Conservation (phyloP, 1,140 invertebrate species). For the Drosophila yakuba region DNA sequence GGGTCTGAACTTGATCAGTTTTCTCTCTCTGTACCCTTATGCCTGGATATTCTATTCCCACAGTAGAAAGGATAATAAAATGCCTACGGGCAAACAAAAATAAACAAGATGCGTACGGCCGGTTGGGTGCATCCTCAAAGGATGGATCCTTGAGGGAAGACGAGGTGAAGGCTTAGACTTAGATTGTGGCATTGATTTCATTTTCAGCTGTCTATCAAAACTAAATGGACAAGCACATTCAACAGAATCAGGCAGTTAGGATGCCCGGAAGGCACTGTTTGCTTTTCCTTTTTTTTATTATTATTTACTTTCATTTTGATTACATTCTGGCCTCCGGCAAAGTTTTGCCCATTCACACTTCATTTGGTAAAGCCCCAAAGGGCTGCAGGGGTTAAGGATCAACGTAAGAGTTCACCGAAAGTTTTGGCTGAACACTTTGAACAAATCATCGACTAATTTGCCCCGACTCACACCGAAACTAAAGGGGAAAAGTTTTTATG, state of each 20-base stretch:
- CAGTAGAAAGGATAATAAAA: conserved; percentile 74
- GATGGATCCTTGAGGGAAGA: conserved; percentile 42
- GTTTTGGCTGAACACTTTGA: conserved; percentile 15
- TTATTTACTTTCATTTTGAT: conserved; percentile 78
- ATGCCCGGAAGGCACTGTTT: conserved; percentile 20
- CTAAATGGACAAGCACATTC: conserved; percentile 55
- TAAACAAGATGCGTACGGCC: conserved; percentile 67
- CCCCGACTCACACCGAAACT: conserved; percentile 17
- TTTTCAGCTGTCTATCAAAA: conserved; percentile 45
- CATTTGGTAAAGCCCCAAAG: conserved; percentile 45
- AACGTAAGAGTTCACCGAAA: conserved; percentile 8
- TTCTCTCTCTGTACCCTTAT: conserved; percentile 7
- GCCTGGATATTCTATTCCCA: conserved; percentile 48
- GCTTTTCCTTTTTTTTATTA: conserved; percentile 58
- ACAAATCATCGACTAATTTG: conserved; percentile 68
- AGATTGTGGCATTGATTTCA: conserved; percentile 76
- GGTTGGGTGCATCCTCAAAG: conserved; percentile 58
- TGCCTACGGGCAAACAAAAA: conserved; percentile 55
- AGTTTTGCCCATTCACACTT: conserved; percentile 66
- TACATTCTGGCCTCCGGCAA: conserved; percentile 58
- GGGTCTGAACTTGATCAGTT: too few relatives aligned
- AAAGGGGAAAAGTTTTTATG: conserved; percentile 38
- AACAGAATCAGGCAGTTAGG: conserved; percentile 58
- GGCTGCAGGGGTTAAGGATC: conserved; percentile 19
- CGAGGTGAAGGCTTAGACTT: conserved; percentile 63